Conservation (phyloP, 2,113 vertebrate species). For the Porphyrio hochstetteri region DNA sequence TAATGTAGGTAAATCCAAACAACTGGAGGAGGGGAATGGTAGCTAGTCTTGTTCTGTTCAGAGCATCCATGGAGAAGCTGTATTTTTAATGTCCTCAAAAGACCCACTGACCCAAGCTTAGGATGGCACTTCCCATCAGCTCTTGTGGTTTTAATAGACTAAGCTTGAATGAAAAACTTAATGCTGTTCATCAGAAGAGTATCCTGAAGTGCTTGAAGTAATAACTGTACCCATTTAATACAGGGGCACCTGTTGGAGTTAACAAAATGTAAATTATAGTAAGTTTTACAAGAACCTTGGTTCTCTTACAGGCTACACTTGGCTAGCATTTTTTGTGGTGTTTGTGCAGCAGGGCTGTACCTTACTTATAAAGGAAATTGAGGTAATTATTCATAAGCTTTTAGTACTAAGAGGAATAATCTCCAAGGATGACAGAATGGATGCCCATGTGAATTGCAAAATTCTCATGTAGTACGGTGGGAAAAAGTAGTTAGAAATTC, state of each 20-base stretch:
- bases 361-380: not conserved
- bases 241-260: not conserved
- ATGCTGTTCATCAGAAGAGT: not conserved
- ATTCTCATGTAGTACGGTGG: not conserved
- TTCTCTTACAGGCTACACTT: not conserved
- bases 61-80: accelerated
- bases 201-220: not conserved
- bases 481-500: not conserved
- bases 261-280: not conserved
- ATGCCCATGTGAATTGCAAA: not conserved
- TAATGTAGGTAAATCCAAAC: not conserved
- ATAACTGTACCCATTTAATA: not conserved
- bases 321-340: not conserved
- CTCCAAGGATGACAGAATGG: not conserved
- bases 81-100: not conserved
- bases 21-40: not conserved
- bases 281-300: not conserved
- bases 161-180: not conserved
- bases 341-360: not conserved
- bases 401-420: not conserved
- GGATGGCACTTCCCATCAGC: not conserved
- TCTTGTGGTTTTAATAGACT: not conserved
- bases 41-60: not conserved
- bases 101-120: not conserved
- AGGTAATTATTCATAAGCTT: not conserved